phyloP scores from a whole-genome alignment of 1,140 invertebrate genomes.

The Chlorops oryzae region DNA sequence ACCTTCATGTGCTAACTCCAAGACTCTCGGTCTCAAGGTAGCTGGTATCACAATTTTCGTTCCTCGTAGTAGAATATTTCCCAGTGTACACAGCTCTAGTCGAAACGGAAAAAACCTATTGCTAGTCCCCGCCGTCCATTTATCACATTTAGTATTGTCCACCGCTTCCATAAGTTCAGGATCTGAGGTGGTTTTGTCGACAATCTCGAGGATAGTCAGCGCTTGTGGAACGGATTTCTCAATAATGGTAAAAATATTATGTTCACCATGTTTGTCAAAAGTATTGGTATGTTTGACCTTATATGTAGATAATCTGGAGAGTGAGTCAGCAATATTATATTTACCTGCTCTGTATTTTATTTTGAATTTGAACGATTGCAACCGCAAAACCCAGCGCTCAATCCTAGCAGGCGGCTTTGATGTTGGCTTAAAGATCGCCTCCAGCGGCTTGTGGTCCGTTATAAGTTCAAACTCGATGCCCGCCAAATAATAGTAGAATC shows the following conservation, averaged over 20 bases:
- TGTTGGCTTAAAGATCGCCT: no score
- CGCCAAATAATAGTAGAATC: constrained; percentile 13
- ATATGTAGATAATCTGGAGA: no score
- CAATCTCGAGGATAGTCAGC: constrained; percentile 14
- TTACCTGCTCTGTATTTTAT: constrained; percentile 9
- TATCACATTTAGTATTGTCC: no score
- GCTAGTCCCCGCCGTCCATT: no score
- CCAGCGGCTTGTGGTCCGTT: constrained; percentile 16
- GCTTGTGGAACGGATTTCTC: constrained; percentile 13
- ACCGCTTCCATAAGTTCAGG: neutral
- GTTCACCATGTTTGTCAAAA: neutral
- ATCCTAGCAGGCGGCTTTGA: no score
- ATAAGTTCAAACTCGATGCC: constrained; percentile 13
- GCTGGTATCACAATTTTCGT: neutral
- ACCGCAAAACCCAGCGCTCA: constrained; percentile 15
- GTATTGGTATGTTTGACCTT: no score
- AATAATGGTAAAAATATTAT: constrained; percentile 14
- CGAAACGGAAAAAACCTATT: no score
- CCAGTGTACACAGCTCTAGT: no score
- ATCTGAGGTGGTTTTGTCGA: constrained; percentile 1
- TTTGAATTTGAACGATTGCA: constrained; percentile 10
- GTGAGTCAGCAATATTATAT: constrained; percentile 15
- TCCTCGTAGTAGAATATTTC: constrained; percentile 1
- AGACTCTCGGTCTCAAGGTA: neutral
- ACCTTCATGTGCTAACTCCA: neutral